Conservation (phyloP, 2,113 vertebrate species). For the Peromyscus maniculatus region DNA sequence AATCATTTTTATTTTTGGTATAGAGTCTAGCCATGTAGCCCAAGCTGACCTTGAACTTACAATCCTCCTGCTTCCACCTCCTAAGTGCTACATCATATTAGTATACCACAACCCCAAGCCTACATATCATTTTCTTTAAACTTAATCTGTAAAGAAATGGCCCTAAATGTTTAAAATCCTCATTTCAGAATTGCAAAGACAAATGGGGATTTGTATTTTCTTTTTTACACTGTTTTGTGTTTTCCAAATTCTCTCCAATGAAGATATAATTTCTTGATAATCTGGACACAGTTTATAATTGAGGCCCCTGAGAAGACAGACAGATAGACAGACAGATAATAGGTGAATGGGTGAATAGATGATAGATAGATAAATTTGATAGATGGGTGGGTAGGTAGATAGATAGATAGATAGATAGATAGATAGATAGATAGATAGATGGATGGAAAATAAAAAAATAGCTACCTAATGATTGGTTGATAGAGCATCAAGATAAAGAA, state of each 20-base stretch:
- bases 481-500: background rate
- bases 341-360: background rate
- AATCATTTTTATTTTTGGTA: background rate
- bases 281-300: background rate
- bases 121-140: constrained; percentile 14
- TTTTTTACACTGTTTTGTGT: background rate
- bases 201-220: background rate
- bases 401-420: background rate
- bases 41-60: background rate
- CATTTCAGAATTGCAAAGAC: constrained; percentile 11
- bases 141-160: background rate
- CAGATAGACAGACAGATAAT: background rate
- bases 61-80: background rate
- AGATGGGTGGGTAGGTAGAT: background rate
- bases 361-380: background rate
- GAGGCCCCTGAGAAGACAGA: background rate
- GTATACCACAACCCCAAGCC: background rate
- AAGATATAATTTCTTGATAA: background rate
- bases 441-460: background rate
- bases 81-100: background rate
- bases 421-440: background rate
- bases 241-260: background rate
- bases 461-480: background rate
- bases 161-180: background rate
- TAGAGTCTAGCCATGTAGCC: background rate